Evolutionary conservation across 2,113 vertebrate species (phyloP).

Genomic region (Cheilinus undulatus): DNA sequence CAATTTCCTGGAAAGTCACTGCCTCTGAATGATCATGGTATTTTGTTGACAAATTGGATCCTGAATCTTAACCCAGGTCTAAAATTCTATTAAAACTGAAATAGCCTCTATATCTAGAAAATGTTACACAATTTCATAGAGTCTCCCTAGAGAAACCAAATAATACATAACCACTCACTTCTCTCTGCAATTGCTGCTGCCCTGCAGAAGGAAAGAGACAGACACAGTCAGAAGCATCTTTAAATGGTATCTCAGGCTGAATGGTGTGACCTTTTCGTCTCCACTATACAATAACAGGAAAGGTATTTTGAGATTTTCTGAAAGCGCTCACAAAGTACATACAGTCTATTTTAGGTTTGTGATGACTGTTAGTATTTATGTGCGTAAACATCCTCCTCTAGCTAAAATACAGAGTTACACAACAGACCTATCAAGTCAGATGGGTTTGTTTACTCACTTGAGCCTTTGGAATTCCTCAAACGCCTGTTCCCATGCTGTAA

Average conservation of each 20-base stretch:
- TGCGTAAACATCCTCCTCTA: slow-evolving; percentile 54
- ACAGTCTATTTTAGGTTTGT: slow-evolving; percentile 45
- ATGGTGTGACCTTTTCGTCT: slow-evolving; percentile 22
- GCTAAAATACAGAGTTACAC: slow-evolving; percentile 27
- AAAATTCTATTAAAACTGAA: slow-evolving; percentile 3
- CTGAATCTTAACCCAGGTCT: background rate
- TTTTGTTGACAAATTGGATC: background rate
- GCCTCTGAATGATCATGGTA: slow-evolving; percentile 3
- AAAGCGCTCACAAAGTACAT: slow-evolving; percentile 17
- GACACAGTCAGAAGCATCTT: slow-evolving; percentile 67
- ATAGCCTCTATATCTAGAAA: slow-evolving; percentile 1
- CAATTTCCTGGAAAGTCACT: background rate
- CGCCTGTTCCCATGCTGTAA: slow-evolving; percentile 92
- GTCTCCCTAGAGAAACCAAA: slow-evolving; percentile 19
- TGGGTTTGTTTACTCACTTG: slow-evolving; percentile 90
- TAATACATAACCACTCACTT: slow-evolving; percentile 89
- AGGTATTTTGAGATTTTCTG: slow-evolving; percentile 36
- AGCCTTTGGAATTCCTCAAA: slow-evolving; percentile 97
- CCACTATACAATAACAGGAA: slow-evolving; percentile 66
- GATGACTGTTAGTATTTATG: slow-evolving; percentile 40
- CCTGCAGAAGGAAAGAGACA: slow-evolving; percentile 81
- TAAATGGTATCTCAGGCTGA: slow-evolving; percentile 47
- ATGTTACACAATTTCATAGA: slow-evolving; percentile 27
- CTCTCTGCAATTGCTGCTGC: slow-evolving; percentile 96
- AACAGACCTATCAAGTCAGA: slow-evolving; percentile 20